phyloP scores from a whole-genome alignment of 2,113 vertebrate genomes.

The Dipodomys merriami region DNA sequence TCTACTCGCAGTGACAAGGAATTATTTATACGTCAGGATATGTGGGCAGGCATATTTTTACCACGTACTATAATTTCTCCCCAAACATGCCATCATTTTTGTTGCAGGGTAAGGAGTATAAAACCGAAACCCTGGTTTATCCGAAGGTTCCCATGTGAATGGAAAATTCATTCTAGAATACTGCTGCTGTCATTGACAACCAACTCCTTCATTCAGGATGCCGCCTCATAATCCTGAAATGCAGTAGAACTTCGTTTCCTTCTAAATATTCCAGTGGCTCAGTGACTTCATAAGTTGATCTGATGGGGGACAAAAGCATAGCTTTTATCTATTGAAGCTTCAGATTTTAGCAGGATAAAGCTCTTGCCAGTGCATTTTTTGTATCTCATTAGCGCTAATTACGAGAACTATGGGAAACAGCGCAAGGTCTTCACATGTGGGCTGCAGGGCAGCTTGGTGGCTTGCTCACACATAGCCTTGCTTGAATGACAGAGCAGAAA shows the following conservation, averaged over 20 bases:
- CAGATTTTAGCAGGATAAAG: conserved; percentile 13
- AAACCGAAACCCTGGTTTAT: not conserved
- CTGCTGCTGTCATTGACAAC: not conserved
- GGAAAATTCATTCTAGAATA: conserved; percentile 22
- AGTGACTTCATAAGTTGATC: not conserved
- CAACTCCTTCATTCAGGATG: conserved; percentile 6
- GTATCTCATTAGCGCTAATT: conserved; percentile 14
- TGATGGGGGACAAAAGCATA: not conserved
- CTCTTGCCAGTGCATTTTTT: not conserved
- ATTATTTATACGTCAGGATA: not conserved
- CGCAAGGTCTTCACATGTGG: not conserved
- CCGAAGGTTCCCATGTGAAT: conserved; percentile 23
- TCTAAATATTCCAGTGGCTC: conserved; percentile 42
- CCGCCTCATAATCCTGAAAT: conserved; percentile 22
- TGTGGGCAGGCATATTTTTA: conserved; percentile 8
- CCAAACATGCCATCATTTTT: conserved; percentile 20
- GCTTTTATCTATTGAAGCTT: not conserved
- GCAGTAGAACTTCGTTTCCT: not conserved
- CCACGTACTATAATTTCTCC: not conserved
- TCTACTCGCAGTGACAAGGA: conserved; percentile 1
- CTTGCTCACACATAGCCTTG: not conserved
- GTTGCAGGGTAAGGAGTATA: not conserved
- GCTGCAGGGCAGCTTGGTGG: not conserved
- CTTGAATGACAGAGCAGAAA: not conserved
- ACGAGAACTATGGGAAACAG: not conserved